Conservation (phyloP, 2,888 invertebrate species). For the Deroplatys truncata region DNA sequence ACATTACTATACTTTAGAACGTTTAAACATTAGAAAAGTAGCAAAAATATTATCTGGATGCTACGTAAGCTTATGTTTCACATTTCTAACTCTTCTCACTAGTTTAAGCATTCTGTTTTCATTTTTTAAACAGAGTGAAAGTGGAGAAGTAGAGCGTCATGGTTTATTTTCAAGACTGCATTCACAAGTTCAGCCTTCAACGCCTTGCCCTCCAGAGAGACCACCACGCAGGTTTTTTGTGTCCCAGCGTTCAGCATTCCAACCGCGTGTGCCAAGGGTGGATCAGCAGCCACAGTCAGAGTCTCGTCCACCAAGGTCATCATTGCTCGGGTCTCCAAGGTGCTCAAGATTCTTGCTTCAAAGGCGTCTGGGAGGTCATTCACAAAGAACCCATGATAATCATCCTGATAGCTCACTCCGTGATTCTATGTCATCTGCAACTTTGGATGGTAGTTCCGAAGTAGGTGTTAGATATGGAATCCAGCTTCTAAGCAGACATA, state of each 20-base stretch:
- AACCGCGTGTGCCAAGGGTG: conserved; percentile 35
- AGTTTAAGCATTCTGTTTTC: neutral
- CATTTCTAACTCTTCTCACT: neutral
- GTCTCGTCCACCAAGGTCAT: neutral
- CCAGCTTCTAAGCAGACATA: conserved; percentile 40
- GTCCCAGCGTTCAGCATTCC: conserved; percentile 40
- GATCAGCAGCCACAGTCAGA: neutral
- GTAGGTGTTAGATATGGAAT: conserved; percentile 38
- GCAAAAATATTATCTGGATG: no score
- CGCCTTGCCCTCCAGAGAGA: conserved; percentile 10
- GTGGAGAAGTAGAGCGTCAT: neutral
- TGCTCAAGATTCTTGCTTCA: neutral
- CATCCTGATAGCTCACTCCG: neutral
- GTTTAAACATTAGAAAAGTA: no score
- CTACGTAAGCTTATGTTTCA: neutral
- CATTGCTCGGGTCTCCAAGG: neutral
- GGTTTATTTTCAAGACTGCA: neutral
- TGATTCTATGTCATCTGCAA: neutral
- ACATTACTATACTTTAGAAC: no score
- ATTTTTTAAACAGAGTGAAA: neutral
- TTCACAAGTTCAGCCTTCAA: neutral
- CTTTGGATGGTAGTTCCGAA: conserved; percentile 8
- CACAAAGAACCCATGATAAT: neutral
- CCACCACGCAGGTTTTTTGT: conserved; percentile 30
- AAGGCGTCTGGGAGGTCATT: neutral